phyloP scores from a whole-genome alignment of 2,888 invertebrate species.

The Lomographa bimaculata region DNA sequence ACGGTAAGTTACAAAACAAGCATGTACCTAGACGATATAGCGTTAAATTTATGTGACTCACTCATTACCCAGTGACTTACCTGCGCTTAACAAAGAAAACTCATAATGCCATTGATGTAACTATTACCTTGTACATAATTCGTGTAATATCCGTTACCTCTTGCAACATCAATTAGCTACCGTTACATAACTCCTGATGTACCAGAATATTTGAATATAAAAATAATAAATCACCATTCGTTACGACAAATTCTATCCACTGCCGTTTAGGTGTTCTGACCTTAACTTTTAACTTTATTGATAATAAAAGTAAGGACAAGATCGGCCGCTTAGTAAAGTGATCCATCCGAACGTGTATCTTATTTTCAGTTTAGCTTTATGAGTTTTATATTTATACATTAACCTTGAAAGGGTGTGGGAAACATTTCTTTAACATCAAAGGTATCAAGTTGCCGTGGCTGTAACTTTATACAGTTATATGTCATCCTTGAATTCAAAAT shows the following conservation, averaged over 20 bases:
- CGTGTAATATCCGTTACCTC: slow-evolving; percentile 19
- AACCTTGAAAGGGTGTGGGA: no score
- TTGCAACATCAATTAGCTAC: slow-evolving; percentile 16
- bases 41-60: no score
- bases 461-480: background rate
- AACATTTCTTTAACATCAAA: no score
- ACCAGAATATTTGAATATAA: slow-evolving; percentile 11
- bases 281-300: slow-evolving; percentile 15
- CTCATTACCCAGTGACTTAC: background rate
- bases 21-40: no score
- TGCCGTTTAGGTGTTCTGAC: slow-evolving; percentile 12
- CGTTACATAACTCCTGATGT: slow-evolving; percentile 16
- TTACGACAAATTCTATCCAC: slow-evolving; percentile 15
- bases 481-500: slow-evolving; percentile 11
- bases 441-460: no score
- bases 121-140: slow-evolving; percentile 11
- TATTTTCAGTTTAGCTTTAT: no score
- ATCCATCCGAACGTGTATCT: no score
- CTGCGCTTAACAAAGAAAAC: slow-evolving; percentile 1
- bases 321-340: slow-evolving; percentile 2
- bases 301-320: slow-evolving; percentile 15
- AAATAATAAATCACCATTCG: slow-evolving; percentile 20
- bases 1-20: no score
- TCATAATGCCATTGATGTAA: slow-evolving; percentile 1
- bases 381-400: no score